These are phyloP conservation scores for Seladonia tumulorum DNA, from an alignment of 2,888 invertebrate genomes.

Conservation along the genomic window DNA sequence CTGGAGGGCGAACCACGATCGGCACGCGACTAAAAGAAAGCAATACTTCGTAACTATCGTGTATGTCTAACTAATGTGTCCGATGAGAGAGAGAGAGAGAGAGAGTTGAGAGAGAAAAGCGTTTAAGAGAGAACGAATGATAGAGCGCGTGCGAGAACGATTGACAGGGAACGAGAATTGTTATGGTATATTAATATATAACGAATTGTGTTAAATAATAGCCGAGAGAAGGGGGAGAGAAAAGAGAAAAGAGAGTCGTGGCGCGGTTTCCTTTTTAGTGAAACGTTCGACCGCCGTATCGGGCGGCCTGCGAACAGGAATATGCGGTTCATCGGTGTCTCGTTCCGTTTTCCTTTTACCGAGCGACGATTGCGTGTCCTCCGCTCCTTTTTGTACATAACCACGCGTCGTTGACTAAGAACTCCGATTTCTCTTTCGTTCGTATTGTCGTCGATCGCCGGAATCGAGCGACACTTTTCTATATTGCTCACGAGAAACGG, in stretches of 20 bases:
- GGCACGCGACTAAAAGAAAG: slow-evolving; percentile 86
- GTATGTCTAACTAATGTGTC: slow-evolving; percentile 70
- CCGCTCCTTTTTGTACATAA: slow-evolving; percentile 63
- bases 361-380: slow-evolving; percentile 24
- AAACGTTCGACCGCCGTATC: slow-evolving; percentile 21
- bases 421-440: slow-evolving; percentile 43
- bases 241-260: slow-evolving; percentile 48
- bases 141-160: slow-evolving; percentile 34
- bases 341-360: slow-evolving; percentile 44
- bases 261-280: slow-evolving; percentile 50
- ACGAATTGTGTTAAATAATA: slow-evolving; percentile 70
- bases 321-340: slow-evolving; percentile 47
- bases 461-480: slow-evolving; percentile 28
- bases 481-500: slow-evolving; percentile 38
- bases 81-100: slow-evolving; percentile 25
- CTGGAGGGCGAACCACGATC: slow-evolving; percentile 81
- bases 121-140: slow-evolving; percentile 44
- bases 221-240: slow-evolving; percentile 41
- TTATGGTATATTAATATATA: slow-evolving; percentile 67
- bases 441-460: slow-evolving; percentile 43
- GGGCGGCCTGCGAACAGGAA: slow-evolving; percentile 4
- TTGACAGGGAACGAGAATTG: slow-evolving; percentile 62
- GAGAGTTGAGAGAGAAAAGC: background rate
- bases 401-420: slow-evolving; percentile 40
- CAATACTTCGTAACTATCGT: slow-evolving; percentile 90